These are phyloP conservation scores for Dascillus cervinus DNA, from an alignment of 2,888 invertebrate genomes.

Conservation along the genomic window DNA sequence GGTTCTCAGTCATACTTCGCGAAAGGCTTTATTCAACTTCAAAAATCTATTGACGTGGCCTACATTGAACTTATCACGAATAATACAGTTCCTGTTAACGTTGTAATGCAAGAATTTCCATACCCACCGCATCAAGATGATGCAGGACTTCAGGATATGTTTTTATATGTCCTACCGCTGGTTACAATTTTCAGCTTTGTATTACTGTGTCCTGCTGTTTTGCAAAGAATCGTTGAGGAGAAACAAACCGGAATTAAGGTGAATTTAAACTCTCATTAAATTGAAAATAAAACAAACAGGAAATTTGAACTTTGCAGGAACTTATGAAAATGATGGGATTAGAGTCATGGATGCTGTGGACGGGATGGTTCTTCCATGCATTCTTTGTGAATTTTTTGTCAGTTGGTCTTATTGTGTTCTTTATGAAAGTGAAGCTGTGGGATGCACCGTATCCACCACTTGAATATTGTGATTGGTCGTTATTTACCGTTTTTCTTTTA, in stretches of 20 bases:
- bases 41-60: conserved; percentile 52
- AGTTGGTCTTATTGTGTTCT: conserved; percentile 47
- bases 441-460: conserved; percentile 52
- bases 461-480: conserved; percentile 55
- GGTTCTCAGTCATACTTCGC: conserved; percentile 41
- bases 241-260: conserved; percentile 53
- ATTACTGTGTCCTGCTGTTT: conserved; percentile 46
- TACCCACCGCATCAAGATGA: conserved; percentile 42
- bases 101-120: conserved; percentile 50
- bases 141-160: conserved; percentile 27
- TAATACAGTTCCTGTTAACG: conserved; percentile 15
- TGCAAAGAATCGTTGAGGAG: conserved; percentile 52
- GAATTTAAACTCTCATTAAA: conserved; percentile 7
- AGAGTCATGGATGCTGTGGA: conserved; percentile 76
- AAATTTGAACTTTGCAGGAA: conserved; percentile 51
- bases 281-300: neutral
- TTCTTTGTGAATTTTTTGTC: conserved; percentile 60
- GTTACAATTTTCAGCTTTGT: conserved; percentile 43
- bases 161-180: conserved; percentile 36
- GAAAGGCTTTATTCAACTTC: conserved; percentile 49
- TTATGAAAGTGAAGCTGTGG: conserved; percentile 51
- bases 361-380: conserved; percentile 77
- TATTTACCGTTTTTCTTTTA: conserved; percentile 62
- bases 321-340: conserved; percentile 91
- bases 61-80: conserved; percentile 41